These are phyloP conservation scores for Neosilurus mollespiculum DNA, from an alignment of 2,797 vertebrate genomes.

Conservation along the genomic window DNA sequence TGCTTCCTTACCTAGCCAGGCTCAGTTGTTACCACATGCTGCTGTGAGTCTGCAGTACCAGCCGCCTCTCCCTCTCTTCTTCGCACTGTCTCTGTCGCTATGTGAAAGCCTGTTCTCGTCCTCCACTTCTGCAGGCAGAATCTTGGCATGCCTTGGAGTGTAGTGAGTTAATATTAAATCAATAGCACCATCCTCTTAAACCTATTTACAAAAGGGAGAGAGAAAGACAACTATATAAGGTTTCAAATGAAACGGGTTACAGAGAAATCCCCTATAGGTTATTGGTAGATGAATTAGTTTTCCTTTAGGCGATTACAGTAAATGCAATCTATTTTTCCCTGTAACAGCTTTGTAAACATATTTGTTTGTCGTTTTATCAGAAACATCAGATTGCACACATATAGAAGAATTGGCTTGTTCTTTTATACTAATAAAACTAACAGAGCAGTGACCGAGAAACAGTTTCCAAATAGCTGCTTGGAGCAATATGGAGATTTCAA, in stretches of 20 bases:
- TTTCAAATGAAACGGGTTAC: neutral
- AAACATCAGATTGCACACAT: conserved; percentile 52
- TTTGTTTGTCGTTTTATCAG: conserved; percentile 49
- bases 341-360: conserved; percentile 50
- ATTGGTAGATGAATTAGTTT: conserved; percentile 4
- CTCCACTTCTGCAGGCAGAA: conserved; percentile 7
- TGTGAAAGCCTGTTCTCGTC: conserved; percentile 39
- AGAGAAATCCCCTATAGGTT: neutral
- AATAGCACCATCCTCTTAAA: neutral
- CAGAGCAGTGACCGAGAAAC: conserved; percentile 56
- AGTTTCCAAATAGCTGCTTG: conserved; percentile 53
- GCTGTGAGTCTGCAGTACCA: conserved; percentile 58
- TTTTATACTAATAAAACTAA: conserved; percentile 58
- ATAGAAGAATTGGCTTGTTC: conserved; percentile 52
- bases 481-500: conserved; percentile 58
- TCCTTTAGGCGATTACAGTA: neutral
- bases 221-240: neutral
- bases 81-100: conserved; percentile 21
- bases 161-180: conserved; percentile 17
- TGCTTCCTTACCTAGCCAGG: conserved; percentile 69
- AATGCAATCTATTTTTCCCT: conserved; percentile 37
- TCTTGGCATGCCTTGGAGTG: conserved; percentile 5
- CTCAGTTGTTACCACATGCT: conserved; percentile 75
- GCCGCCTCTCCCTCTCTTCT: conserved; percentile 59
- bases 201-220: neutral